phyloP scores from a whole-genome alignment of 2,797 vertebrate genomes.

The Catamblyrhynchus diadema region DNA sequence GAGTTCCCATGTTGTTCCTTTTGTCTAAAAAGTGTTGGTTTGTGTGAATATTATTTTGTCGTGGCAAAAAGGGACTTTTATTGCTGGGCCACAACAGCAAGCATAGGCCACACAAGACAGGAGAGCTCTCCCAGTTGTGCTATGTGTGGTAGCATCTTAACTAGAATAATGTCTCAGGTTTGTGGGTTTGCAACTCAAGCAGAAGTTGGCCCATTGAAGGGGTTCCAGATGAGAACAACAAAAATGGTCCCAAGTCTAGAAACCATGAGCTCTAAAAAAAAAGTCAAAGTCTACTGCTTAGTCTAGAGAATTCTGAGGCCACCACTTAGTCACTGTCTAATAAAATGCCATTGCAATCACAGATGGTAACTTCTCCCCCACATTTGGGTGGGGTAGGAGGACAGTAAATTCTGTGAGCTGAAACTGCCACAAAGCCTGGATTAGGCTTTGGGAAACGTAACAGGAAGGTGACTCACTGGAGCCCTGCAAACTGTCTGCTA shows the following conservation, averaged over 20 bases:
- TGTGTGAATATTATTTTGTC: not conserved
- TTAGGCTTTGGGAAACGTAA: not conserved
- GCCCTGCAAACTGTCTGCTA: not conserved
- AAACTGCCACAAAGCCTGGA: not conserved
- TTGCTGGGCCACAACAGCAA: not conserved
- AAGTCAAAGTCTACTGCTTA: not conserved
- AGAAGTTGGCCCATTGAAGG: not conserved
- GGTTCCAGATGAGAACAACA: not conserved
- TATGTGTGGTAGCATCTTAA: fast-evolving
- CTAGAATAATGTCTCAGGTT: not conserved
- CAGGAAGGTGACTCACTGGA: not conserved
- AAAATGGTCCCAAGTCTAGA: not conserved
- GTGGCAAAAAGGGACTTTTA: not conserved
- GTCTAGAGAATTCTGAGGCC: not conserved
- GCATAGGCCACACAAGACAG: not conserved
- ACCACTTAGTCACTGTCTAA: not conserved
- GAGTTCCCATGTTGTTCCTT: not conserved
- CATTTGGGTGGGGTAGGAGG: not conserved
- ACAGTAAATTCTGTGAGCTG: not conserved
- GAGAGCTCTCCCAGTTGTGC: not conserved
- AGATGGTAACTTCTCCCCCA: not conserved
- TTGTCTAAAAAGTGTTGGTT: not conserved
- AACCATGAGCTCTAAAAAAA: not conserved
- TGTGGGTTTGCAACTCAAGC: not conserved
- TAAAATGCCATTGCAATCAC: not conserved